These are phyloP conservation scores for Eulithis prunata DNA, from an alignment of 2,888 invertebrate species.

Conservation along the genomic window DNA sequence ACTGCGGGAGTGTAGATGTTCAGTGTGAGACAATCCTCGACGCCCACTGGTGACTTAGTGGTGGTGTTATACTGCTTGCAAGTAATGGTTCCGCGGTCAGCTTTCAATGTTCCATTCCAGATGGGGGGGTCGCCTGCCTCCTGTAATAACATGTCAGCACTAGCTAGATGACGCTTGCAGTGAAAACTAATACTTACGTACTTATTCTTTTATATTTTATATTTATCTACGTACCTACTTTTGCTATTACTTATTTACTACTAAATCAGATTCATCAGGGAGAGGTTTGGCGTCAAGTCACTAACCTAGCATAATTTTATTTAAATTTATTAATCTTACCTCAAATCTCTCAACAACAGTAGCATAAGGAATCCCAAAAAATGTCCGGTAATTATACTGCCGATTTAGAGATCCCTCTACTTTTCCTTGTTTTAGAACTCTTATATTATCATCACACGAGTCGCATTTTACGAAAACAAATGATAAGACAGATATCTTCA, in stretches of 20 bases:
- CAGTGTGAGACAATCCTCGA: constrained; percentile 58
- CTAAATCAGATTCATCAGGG: no score
- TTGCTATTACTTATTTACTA: background rate
- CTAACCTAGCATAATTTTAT: background rate
- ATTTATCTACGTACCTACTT: no score
- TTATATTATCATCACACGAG: constrained; percentile 1
- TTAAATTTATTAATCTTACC: constrained; percentile 33
- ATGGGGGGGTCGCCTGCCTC: constrained; percentile 46
- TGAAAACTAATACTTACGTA: no score
- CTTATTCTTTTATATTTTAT: no score
- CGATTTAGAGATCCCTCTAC: constrained; percentile 38
- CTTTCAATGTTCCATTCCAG: constrained; percentile 46
- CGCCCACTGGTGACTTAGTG: constrained; percentile 39
- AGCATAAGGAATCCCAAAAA: constrained; percentile 51
- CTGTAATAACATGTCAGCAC: constrained; percentile 31
- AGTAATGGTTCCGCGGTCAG: constrained; percentile 38
- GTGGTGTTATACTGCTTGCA: constrained; percentile 45
- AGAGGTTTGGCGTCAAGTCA: background rate
- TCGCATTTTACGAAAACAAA: constrained; percentile 14
- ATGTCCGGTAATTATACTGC: constrained; percentile 37
- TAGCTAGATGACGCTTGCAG: no score
- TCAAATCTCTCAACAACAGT: constrained; percentile 44
- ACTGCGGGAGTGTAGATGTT: constrained; percentile 65
- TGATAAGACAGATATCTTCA: constrained; percentile 9
- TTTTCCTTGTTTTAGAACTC: constrained; percentile 42